Evolutionary conservation across 1,140 invertebrate species (phyloP).

Genomic region (Bombus difficillimus): DNA sequence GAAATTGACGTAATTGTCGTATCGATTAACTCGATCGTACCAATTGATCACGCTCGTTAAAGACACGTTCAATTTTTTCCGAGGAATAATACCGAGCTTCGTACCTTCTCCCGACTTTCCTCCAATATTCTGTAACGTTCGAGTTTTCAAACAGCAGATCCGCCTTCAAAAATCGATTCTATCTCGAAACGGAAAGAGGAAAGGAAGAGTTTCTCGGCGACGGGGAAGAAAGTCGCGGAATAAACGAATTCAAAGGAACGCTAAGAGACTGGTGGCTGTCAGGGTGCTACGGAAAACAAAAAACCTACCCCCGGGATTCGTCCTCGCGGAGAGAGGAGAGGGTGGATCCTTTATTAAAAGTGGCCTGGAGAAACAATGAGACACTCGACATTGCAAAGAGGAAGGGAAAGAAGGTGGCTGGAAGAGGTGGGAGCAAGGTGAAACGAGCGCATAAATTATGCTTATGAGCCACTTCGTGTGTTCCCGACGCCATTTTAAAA

Average conservation of each 20-base stretch:
- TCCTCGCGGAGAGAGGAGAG: neutral
- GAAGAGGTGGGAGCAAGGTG: neutral
- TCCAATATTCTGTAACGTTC: neutral
- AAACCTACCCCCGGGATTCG: conserved; percentile 19
- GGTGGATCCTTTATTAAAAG: conserved; percentile 73
- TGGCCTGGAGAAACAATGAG: conserved; percentile 56
- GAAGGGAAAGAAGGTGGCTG: too few relatives aligned
- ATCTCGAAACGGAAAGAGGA: neutral
- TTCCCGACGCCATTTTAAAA: conserved; percentile 71
- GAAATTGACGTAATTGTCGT: neutral
- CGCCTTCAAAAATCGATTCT: conserved; percentile 38
- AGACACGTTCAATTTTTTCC: too few relatives aligned
- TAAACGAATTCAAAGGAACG: conserved; percentile 61
- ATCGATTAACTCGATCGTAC: conserved; percentile 11
- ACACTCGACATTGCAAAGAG: neutral
- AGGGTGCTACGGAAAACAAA: conserved; percentile 36
- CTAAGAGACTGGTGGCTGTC: conserved; percentile 7
- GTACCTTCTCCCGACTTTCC: accelerated
- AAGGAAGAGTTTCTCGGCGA: too few relatives aligned
- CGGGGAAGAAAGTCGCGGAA: conserved; percentile 21
- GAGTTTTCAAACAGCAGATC: neutral
- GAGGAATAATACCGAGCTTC: neutral
- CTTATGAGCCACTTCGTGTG: conserved; percentile 73
- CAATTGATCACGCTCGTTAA: neutral
- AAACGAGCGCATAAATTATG: conserved; percentile 73